Evolutionary conservation across 92 coral and sea anemone genomes (phyloP).

Genomic region (Parazoanthus darwini): DNA sequence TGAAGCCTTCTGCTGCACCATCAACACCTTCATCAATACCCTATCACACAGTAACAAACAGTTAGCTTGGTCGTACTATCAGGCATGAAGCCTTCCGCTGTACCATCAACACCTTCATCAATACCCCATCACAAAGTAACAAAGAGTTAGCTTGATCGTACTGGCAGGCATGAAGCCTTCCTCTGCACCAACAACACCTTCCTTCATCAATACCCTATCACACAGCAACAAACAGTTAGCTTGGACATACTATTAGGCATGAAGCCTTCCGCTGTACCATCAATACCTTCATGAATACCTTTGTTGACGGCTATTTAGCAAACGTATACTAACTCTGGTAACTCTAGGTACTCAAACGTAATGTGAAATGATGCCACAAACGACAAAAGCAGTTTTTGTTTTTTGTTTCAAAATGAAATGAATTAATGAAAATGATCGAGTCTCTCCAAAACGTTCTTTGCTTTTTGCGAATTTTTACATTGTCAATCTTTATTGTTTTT

Average conservation of each 20-base stretch:
- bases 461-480: too few species aligned
- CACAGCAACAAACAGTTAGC: slow-evolving; percentile 55
- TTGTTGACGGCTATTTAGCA: too few species aligned
- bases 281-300: slow-evolving; percentile 87
- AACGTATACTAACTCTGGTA: too few species aligned
- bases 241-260: slow-evolving; percentile 85
- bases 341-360: too few species aligned
- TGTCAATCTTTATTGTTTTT: too few species aligned
- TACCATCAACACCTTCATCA: slow-evolving; percentile 86
- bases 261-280: slow-evolving; percentile 78
- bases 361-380: too few species aligned
- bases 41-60: slow-evolving; percentile 43
- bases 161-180: slow-evolving; percentile 81
- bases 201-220: slow-evolving; percentile 88
- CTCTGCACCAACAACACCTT: slow-evolving; percentile 73
- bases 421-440: too few species aligned
- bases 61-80: slow-evolving; percentile 93
- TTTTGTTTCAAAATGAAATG: too few species aligned
- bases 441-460: too few species aligned
- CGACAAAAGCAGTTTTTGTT: too few species aligned
- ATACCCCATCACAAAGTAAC: slow-evolving; percentile 65
- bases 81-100: slow-evolving; percentile 73
- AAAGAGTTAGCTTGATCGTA: slow-evolving; percentile 84
- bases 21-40: slow-evolving; percentile 92
- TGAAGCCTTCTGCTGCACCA: slow-evolving; percentile 78